Base-by-base conservation (phyloP, 2,113 vertebrate species). In the Asarcornis scutulata region DNA sequence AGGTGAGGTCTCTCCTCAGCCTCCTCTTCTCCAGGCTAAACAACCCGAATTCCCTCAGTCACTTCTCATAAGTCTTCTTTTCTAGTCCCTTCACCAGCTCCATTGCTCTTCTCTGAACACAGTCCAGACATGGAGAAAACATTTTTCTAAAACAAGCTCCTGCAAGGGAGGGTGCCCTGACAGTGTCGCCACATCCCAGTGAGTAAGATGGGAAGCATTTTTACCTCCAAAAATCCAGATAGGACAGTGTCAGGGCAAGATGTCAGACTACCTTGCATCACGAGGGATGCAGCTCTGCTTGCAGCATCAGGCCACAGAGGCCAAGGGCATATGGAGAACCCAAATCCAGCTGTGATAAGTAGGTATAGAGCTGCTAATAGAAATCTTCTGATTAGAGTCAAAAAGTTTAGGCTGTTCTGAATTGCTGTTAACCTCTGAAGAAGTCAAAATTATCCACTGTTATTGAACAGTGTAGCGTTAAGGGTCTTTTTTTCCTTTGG, bases 241-340 rank as follows among this genome's bases (percentile, higher is more conserved):
- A 23, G 25, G 46, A 23, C 9, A 63, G 11, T 32, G 84, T 42
- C 20, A 60, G 38, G 26, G 27, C 62, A 80, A 66, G 42, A 52
- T 23, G 15, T 52, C 38, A 31, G 71, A 27, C 36, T 31, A 18
- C n/a, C 11, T 7, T 59, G 17, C 36, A 59, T 18, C 12, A n/a
- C 8, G 15, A 6, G 32, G 23, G 9, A 78, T 22, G 42, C 40
- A 89, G 31, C 9, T 29, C 53, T 66, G 36, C n/a, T 89, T 52
- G 66, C 0, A 3, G 42, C 42, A 77, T 34, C 8, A 69, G 23
- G 31, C 17, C n/a, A 59, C 0, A 0, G 22, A 68, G 22, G 7
- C 32, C n/a, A 87, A 23, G 7, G 7, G 27, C 7, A 17, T 15
- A 52, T 0, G 1, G 46, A 71, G 36, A 58, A 83, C 10, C 5